Evolutionary conservation across 2,888 invertebrate genomes (phyloP), one percentile per base, ranked within the genome.

Genomic region (Artemia sinica): DNA sequence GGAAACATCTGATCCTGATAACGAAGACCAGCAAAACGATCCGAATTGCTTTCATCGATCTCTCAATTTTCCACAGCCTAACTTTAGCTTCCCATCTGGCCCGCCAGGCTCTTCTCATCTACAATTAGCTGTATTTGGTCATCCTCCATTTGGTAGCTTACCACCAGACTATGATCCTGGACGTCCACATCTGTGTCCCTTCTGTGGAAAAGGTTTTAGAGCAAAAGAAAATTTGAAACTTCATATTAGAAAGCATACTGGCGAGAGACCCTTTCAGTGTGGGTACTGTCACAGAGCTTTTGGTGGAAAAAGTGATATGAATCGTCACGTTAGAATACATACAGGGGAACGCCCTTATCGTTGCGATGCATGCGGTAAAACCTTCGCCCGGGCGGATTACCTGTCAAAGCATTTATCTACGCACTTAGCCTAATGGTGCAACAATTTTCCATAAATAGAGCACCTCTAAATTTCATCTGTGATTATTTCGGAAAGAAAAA

Each of bases 201-300:
- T 91, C 80, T 91, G 91, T 79, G 90, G 90, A 77, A 91, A 91
- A 81, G 89, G 89, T 75, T 91, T 91, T 81, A 89, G 91, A 73
- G 91, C 91, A 79, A 91, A 91, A 73, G 86, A 89, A 73, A 88
- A 89, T 73, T 82, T 91, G 75, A 90, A 91, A 78, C 85, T 88
- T 74, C 91, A 91, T 79, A 82, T 91, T 77, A 90, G 90, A 71
- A 89, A 88, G 73, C 91, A 91, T 79, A 91, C 91, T 71, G 91
- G 91, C 73, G 91, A 91, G 77, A 82, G 91, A 76, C 91, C 91
- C 71, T 91, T 91, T 80, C 91, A 90, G 81, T 91, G 91, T 82
- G 91, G 91, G 80, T 91, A 90, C 81, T 91, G 91, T 80, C 91
- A 91, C 73, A 82, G 90, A 49, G 90, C 90, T 41, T 91, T 91